These are phyloP conservation scores for Anodontia alba DNA, from an alignment of 2,888 invertebrate species.

Conservation along the genomic window DNA sequence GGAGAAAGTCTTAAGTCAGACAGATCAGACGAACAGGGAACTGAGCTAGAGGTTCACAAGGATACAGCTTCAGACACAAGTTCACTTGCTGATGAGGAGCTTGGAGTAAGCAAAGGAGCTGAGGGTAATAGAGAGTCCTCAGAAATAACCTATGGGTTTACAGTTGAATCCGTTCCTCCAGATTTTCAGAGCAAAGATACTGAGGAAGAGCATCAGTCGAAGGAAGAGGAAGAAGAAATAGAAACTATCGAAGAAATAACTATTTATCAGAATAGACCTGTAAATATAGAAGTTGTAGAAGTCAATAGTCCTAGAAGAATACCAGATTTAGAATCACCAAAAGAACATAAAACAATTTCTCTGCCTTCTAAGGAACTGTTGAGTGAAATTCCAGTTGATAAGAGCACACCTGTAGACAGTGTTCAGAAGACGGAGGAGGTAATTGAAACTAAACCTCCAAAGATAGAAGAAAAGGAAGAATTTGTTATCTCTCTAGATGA, in stretches of 20 bases:
- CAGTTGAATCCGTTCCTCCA: slow-evolving; percentile 61
- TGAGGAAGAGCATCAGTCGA: slow-evolving; percentile 31
- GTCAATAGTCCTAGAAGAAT: slow-evolving; percentile 51
- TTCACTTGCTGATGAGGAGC: not conserved
- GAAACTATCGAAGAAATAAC: slow-evolving; percentile 52
- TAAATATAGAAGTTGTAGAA: slow-evolving; percentile 13
- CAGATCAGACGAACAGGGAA: slow-evolving; percentile 26
- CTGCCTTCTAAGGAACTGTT: slow-evolving; percentile 34
- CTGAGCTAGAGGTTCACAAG: slow-evolving; percentile 10
- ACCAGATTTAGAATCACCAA: slow-evolving; percentile 61
- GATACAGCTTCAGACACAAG: slow-evolving; percentile 19
- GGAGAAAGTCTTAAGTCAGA: not conserved
- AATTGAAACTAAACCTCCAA: not conserved
- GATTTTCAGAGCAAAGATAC: slow-evolving; percentile 46
- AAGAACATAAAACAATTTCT: slow-evolving; percentile 50
- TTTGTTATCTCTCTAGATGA: slow-evolving; percentile 79
- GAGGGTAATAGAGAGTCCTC: slow-evolving; percentile 55
- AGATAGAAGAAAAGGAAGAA: slow-evolving; percentile 67
- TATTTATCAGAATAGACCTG: slow-evolving; percentile 36
- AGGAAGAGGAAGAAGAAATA: slow-evolving; percentile 39
- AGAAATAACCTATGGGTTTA: slow-evolving; percentile 71
- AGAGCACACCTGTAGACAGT: slow-evolving; percentile 35
- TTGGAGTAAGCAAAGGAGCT: not conserved
- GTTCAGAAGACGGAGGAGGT: slow-evolving; percentile 5
- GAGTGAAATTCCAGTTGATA: slow-evolving; percentile 44